These are phyloP conservation scores for Petrocephalus schoutedeni DNA, from an alignment of 2,797 vertebrate species.

Conservation along the genomic window DNA sequence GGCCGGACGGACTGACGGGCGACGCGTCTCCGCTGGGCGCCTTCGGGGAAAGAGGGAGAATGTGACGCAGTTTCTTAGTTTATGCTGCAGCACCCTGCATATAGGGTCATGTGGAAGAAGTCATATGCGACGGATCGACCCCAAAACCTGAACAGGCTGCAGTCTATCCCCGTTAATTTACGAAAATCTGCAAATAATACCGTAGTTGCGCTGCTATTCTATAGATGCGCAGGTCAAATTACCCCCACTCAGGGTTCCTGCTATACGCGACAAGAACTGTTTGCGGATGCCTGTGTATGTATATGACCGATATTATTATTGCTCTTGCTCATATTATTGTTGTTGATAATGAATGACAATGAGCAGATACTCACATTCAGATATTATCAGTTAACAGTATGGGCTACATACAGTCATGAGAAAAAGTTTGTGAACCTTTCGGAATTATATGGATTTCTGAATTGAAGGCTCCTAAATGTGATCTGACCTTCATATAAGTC, in stretches of 20 bases:
- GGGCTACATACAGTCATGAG: neutral
- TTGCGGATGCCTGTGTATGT: neutral
- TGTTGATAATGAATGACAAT: neutral
- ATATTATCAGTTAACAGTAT: neutral
- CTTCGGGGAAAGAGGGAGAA: slow-evolving; percentile 40
- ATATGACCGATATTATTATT: neutral
- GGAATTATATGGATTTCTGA: neutral
- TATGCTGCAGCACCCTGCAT: slow-evolving; percentile 40
- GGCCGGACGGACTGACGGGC: slow-evolving; percentile 28
- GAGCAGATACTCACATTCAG: neutral
- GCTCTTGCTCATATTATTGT: neutral
- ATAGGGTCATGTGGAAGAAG: slow-evolving; percentile 44
- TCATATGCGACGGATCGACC: slow-evolving; percentile 40
- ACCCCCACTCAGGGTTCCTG: neutral
- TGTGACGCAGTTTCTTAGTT: slow-evolving; percentile 40
- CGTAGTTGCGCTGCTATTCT: neutral
- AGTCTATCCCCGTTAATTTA: neutral
- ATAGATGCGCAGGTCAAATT: neutral
- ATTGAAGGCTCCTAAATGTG: neutral
- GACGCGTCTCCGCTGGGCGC: slow-evolving; percentile 36
- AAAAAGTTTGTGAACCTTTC: neutral
- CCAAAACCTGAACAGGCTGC: neutral
- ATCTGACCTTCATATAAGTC: neutral
- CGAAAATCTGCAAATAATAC: neutral
- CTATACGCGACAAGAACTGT: neutral